Conservation (phyloP, 2,888 invertebrate species). For the Buathra laborator region DNA sequence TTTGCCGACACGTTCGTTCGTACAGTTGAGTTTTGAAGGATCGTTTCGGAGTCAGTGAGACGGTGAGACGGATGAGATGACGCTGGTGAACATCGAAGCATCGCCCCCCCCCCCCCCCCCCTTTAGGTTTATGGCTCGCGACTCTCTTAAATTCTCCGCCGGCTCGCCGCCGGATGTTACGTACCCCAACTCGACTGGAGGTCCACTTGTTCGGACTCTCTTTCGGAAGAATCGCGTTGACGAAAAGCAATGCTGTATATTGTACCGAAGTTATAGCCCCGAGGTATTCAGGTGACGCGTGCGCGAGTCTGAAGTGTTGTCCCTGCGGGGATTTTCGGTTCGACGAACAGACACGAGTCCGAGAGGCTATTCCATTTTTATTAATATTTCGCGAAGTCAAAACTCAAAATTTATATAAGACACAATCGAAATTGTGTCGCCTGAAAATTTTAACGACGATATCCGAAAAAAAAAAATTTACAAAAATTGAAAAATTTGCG, state of each 20-base stretch:
- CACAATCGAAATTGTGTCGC: no score
- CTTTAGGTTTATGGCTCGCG: slow-evolving; percentile 37
- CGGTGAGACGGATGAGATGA: slow-evolving; percentile 70
- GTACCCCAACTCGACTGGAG: slow-evolving; percentile 47
- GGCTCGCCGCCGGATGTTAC: slow-evolving; percentile 26
- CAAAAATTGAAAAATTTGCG: neutral
- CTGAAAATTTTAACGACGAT: no score
- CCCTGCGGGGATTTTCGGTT: slow-evolving; percentile 48
- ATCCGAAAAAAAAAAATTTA: no score
- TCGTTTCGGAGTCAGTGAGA: slow-evolving; percentile 83
- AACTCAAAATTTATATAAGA: neutral
- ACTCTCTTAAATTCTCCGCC: slow-evolving; percentile 2
- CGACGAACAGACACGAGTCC: slow-evolving; percentile 25
- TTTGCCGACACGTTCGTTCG: slow-evolving; percentile 83
- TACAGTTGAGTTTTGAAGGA: slow-evolving; percentile 82
- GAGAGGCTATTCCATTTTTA: neutral
- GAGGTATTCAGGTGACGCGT: slow-evolving; percentile 57
- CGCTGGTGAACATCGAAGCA: slow-evolving; percentile 62
- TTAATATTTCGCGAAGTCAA: neutral
- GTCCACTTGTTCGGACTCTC: slow-evolving; percentile 54
- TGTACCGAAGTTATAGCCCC: slow-evolving; percentile 17
- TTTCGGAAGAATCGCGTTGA: slow-evolving; percentile 7
- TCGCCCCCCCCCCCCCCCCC: slow-evolving; percentile 43
- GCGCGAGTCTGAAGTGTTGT: slow-evolving; percentile 15
- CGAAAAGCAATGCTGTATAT: slow-evolving; percentile 20